Evolutionary conservation across 1,140 invertebrate species (phyloP), one percentile per base, ranked within the genome.

Genomic region (Heliconius congener): DNA sequence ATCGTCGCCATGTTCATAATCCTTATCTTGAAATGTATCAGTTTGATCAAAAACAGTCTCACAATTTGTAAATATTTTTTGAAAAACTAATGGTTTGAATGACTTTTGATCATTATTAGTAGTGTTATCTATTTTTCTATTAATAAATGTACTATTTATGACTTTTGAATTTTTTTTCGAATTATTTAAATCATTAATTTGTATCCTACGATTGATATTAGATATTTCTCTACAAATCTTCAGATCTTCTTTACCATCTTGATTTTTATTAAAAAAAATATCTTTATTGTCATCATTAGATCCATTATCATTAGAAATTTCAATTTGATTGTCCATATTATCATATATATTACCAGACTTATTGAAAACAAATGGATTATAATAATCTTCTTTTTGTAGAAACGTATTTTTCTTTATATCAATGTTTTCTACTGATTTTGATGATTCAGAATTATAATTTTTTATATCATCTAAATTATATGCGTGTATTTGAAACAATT

Each of bases 391-490:
- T 23, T 75, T 66, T 78, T 82, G 80, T 70, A 77, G 42, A 70
- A 83, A 80, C 8, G 74, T 8, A 30, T 85, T 80, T 19, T 75
- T 66, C 60, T 66, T 52, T 37, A 78, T 52, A 23, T 60, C 34
- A 23, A 19, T 78, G 16, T 77, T 76, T 55, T 37, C 70, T 46
- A 4, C 30, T 30, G 52, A 46, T 16, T 46, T 46, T 46, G 42
- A 46, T 8, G 71, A 37, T 60, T 73, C 27, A 30, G 5, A 66
- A 75, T 23, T 27, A 13, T 9, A 18, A 73, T 71, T 76, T 57
- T 71, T 76, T 37, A 78, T 71, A 71, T 73, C 70, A 3, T 81
- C 37, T 1, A 81, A 42, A 6, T 57, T 66, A 55, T 52, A 82
- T 9, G 76, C 76, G 11, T 80, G n/a, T 30, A 82, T 77, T 39